phyloP scores from a whole-genome alignment of 2,888 invertebrate genomes.

The Malthinus flaveolus region DNA sequence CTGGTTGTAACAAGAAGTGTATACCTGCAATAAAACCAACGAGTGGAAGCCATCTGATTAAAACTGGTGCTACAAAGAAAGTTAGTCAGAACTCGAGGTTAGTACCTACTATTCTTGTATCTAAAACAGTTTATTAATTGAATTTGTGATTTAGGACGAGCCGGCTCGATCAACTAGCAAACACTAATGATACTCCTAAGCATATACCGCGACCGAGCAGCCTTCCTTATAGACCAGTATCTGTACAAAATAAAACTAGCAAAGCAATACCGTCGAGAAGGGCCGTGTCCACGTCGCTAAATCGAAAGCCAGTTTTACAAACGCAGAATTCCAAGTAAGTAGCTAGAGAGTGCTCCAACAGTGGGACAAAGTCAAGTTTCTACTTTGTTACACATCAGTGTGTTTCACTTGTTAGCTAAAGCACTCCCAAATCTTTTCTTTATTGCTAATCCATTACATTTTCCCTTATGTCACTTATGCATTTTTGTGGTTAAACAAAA shows the following conservation, averaged over 20 bases:
- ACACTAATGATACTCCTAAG: conserved; percentile 46
- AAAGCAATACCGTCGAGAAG: conserved; percentile 60
- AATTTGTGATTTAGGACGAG: conserved; percentile 57
- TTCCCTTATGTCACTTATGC: no score
- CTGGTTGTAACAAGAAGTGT: conserved; percentile 35
- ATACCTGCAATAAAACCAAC: conserved; percentile 20
- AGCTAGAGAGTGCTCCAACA: no score
- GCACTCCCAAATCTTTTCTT: no score
- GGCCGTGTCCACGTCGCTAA: conserved; percentile 70
- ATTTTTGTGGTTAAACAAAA: no score
- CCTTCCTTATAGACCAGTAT: conserved; percentile 66
- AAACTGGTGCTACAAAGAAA: conserved; percentile 34
- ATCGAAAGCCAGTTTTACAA: conserved; percentile 56
- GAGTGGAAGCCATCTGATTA: conserved; percentile 32
- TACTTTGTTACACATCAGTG: no score
- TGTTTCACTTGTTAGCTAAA: no score
- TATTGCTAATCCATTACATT: no score
- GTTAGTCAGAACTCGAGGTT: conserved; percentile 39
- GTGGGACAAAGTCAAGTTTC: no score
- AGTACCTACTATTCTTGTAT: not conserved
- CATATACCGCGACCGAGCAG: conserved; percentile 67
- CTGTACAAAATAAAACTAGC: conserved; percentile 43
- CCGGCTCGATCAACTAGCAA: conserved; percentile 63
- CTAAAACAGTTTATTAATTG: conserved; percentile 1
- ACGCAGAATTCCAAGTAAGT: conserved; percentile 55